These are phyloP conservation scores for Colistium nudipinnis DNA, from an alignment of 2,113 vertebrate genomes.

Conservation along the genomic window DNA sequence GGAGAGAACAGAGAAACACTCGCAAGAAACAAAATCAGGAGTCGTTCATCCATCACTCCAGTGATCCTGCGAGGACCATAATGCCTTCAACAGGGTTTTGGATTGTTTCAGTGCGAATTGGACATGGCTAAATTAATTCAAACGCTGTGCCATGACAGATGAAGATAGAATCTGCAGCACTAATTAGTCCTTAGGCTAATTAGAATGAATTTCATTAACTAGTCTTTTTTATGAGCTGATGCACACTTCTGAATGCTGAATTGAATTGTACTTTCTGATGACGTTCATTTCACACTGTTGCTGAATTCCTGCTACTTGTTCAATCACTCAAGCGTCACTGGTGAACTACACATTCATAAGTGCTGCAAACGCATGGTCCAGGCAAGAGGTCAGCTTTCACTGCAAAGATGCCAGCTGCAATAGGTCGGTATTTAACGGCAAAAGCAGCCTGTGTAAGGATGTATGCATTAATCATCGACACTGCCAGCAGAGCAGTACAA, in stretches of 20 bases:
- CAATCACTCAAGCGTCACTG: neutral
- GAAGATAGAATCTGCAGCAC: constrained; percentile 40
- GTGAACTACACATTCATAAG: neutral
- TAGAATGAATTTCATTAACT: constrained; percentile 50
- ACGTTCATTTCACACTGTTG: neutral
- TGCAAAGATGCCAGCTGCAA: too few species aligned
- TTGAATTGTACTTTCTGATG: neutral
- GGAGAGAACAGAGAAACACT: constrained; percentile 4
- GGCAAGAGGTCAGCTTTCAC: neutral
- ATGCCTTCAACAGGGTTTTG: constrained; percentile 29
- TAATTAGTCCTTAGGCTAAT: constrained; percentile 62
- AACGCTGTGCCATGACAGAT: constrained; percentile 33
- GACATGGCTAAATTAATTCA: constrained; percentile 52
- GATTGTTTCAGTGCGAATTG: constrained; percentile 54
- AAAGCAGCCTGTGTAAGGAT: constrained; percentile 23
- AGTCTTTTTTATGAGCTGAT: constrained; percentile 17
- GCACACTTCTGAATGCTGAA: constrained; percentile 10
- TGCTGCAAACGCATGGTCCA: neutral
- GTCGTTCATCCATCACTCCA: constrained; percentile 51
- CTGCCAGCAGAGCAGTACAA: constrained; percentile 14
- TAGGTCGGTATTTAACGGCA: too few species aligned
- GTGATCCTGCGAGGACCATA: constrained; percentile 29
- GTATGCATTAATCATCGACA: constrained; percentile 15
- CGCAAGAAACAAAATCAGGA: constrained; percentile 39
- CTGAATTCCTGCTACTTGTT: neutral